These are phyloP conservation scores for Onthophagus taurus DNA, from an alignment of 1,140 invertebrate genomes.

Conservation along the genomic window DNA sequence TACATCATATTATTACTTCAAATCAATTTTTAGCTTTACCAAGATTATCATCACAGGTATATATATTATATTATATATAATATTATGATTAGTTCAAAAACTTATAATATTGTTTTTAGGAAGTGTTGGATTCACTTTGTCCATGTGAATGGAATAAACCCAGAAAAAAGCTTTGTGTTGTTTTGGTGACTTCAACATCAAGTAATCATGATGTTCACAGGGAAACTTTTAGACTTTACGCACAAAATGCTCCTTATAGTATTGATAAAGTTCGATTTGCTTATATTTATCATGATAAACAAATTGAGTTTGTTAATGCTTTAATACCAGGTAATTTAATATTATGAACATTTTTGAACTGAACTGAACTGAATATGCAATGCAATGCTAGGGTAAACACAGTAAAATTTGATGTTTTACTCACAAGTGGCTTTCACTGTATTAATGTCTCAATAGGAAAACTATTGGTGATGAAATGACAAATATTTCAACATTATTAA, in stretches of 20 bases:
- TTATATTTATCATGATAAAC: constrained; percentile 78
- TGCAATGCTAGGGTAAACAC: too few relatives aligned
- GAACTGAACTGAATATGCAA: too few relatives aligned
- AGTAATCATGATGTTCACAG: constrained; percentile 48
- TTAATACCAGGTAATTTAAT: constrained; percentile 48
- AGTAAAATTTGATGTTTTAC: too few relatives aligned
- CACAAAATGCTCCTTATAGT: constrained; percentile 50
- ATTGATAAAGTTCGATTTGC: constrained; percentile 70
- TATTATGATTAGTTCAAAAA: neutral
- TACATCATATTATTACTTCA: constrained; percentile 78
- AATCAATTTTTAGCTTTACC: constrained; percentile 87
- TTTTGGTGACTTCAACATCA: constrained; percentile 69
- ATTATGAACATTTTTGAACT: too few relatives aligned
- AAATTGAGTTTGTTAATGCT: constrained; percentile 70
- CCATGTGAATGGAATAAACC: constrained; percentile 74
- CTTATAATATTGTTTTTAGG: constrained; percentile 37
- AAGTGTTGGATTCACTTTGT: constrained; percentile 74
- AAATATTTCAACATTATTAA: too few relatives aligned
- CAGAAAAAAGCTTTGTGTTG: constrained; percentile 78
- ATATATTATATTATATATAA: constrained; percentile 7
- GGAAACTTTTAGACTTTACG: constrained; percentile 56
- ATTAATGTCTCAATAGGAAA: too few relatives aligned
- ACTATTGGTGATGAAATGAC: too few relatives aligned
- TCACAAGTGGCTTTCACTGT: too few relatives aligned
- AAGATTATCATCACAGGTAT: constrained; percentile 81